These are phyloP conservation scores for Zaprionus ghesquierei DNA, from an alignment of 1,140 invertebrate species.

Conservation along the genomic window DNA sequence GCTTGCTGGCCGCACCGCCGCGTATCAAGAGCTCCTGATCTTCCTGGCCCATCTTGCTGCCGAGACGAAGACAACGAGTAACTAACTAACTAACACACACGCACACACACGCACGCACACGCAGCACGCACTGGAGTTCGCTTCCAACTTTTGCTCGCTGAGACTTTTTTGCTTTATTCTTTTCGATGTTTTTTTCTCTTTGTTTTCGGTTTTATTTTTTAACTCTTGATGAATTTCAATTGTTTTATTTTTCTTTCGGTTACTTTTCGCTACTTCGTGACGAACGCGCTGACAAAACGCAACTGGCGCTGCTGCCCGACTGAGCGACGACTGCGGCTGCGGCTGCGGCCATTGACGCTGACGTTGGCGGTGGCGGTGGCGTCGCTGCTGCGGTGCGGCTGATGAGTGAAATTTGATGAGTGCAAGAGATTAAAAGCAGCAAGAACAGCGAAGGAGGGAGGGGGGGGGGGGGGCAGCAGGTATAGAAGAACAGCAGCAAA, in stretches of 20 bases:
- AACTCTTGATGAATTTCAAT: background rate
- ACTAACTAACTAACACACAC: background rate
- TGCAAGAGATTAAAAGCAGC: slow-evolving; percentile 42
- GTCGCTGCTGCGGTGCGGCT: slow-evolving; percentile 5
- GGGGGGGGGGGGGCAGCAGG: background rate
- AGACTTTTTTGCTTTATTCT: background rate
- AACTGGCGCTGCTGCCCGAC: slow-evolving; percentile 52
- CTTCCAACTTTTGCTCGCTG: background rate
- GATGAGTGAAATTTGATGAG: slow-evolving; percentile 60
- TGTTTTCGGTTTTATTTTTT: background rate
- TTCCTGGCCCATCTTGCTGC: slow-evolving; percentile 69
- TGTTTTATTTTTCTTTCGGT: slow-evolving; percentile 2
- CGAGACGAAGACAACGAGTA: background rate
- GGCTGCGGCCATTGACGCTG: slow-evolving; percentile 38
- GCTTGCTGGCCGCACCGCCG: slow-evolving; percentile 66
- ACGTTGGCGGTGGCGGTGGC: slow-evolving; percentile 10
- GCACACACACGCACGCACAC: background rate
- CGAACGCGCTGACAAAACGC: slow-evolving; percentile 74
- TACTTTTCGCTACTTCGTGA: slow-evolving; percentile 45
- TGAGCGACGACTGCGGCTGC: slow-evolving; percentile 26
- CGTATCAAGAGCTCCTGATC: slow-evolving; percentile 76
- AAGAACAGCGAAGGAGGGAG: background rate
- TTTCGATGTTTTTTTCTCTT: background rate
- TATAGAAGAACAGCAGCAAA: background rate
- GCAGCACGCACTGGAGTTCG: slow-evolving; percentile 3